phyloP scores from a whole-genome alignment of 2,113 vertebrate genomes.

The Pachyramphus minor region DNA sequence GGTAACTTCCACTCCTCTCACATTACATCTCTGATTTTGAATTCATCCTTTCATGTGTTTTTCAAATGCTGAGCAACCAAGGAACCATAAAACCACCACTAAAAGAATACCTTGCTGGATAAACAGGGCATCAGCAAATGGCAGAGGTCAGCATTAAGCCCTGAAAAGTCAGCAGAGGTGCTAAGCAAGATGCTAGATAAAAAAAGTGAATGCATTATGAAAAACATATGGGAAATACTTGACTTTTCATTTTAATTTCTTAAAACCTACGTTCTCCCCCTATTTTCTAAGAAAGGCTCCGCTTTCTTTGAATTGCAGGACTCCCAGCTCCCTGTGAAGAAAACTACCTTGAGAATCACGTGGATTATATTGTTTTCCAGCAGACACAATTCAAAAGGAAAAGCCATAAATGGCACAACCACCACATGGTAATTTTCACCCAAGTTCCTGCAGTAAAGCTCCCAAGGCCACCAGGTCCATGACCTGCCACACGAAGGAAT shows the following conservation, averaged over 20 bases:
- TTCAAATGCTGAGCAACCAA: not conserved
- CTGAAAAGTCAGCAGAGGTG: not conserved
- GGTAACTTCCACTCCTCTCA: accelerated
- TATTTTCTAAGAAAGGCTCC: not conserved
- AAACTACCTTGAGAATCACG: accelerated
- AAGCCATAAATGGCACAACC: not conserved
- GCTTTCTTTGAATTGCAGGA: not conserved
- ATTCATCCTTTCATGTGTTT: not conserved
- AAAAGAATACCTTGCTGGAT: not conserved
- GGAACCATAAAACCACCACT: not conserved
- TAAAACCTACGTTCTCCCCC: not conserved
- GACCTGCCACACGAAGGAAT: conserved; percentile 14
- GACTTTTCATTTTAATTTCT: not conserved
- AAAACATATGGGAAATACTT: not conserved
- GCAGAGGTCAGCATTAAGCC: not conserved
- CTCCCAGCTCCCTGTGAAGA: not conserved
- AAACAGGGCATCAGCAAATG: not conserved
- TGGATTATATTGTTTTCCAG: not conserved
- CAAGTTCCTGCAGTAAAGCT: not conserved
- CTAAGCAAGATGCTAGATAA: not conserved
- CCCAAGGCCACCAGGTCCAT: conserved; percentile 51
- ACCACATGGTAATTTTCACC: not conserved
- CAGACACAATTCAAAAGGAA: not conserved
- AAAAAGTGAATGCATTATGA: not conserved
- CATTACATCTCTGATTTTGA: not conserved